Conservation (phyloP, 2,113 vertebrate species). For the Mus pahari region DNA sequence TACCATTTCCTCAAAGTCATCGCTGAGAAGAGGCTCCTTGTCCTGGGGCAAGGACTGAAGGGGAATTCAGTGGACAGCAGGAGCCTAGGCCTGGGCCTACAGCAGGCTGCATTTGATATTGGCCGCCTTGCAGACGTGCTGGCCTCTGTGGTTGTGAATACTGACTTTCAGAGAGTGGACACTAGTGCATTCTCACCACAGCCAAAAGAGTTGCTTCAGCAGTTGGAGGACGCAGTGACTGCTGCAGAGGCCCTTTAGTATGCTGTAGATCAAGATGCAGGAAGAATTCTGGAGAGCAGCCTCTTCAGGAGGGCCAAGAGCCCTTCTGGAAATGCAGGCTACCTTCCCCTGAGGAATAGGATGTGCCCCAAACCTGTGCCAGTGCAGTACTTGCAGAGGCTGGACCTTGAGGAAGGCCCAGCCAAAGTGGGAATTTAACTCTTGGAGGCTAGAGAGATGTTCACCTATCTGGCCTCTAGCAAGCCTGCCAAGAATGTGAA, state of each 20-base stretch:
- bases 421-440: too few relatives aligned
- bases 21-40: slow-evolving; percentile 90
- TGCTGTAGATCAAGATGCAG: neutral
- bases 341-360: neutral
- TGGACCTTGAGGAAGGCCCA: neutral
- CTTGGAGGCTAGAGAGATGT: neutral
- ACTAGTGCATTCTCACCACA: slow-evolving; percentile 80
- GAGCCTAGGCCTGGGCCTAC: slow-evolving; percentile 87
- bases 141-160: slow-evolving; percentile 90
- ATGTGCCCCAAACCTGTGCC: neutral
- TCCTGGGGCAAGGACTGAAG: slow-evolving; percentile 80
- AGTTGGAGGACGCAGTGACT: slow-evolving; percentile 86
- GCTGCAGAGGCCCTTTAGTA: neutral
- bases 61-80: accelerated
- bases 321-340: neutral
- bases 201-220: slow-evolving; percentile 89
- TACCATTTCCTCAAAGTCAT: slow-evolving; percentile 94
- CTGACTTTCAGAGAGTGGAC: slow-evolving; percentile 92
- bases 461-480: neutral
- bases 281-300: neutral
- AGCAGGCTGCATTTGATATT: slow-evolving; percentile 93
- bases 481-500: neutral
- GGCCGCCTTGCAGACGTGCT: slow-evolving; percentile 90
- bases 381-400: too few relatives aligned
- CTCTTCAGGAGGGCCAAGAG: neutral